phyloP scores from a whole-genome alignment of 2,797 vertebrate genomes.

The Glossophaga mutica region DNA sequence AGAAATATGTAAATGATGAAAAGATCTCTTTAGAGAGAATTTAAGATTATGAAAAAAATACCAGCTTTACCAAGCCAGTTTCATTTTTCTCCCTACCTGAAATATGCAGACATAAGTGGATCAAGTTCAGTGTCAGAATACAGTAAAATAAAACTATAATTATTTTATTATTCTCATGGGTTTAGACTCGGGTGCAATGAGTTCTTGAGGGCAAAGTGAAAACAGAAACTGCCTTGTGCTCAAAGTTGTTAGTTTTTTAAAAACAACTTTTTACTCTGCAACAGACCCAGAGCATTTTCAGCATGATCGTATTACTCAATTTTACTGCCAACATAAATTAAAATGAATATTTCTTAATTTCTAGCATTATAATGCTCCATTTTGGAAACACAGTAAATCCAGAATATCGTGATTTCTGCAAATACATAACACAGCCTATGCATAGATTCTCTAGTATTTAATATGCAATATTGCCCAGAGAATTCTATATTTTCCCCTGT shows the following conservation, averaged over 20 bases:
- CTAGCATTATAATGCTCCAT: constrained; percentile 73
- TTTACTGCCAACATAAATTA: constrained; percentile 77
- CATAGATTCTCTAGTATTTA: neutral
- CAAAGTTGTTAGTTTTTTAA: constrained; percentile 76
- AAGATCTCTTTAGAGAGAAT: constrained; percentile 69
- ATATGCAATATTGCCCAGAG: neutral
- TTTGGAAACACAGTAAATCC: constrained; percentile 52
- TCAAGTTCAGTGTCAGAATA: constrained; percentile 78
- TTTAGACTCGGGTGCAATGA: constrained; percentile 76
- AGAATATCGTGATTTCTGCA: neutral
- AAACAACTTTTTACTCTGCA: constrained; percentile 71
- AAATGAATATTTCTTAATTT: constrained; percentile 81
- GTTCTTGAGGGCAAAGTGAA: constrained; percentile 79
- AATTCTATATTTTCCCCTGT: neutral
- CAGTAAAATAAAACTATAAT: constrained; percentile 80
- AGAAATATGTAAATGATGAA: constrained; percentile 65
- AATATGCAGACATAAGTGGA: constrained; percentile 67
- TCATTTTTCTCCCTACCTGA: constrained; percentile 73
- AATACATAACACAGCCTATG: neutral
- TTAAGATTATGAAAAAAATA: constrained; percentile 71
- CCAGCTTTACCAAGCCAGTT: constrained; percentile 58
- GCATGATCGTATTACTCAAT: constrained; percentile 68
- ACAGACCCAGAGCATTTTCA: constrained; percentile 71
- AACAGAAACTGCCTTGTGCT: constrained; percentile 82
- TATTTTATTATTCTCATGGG: constrained; percentile 81